Percentiles rank a stretch among this genome's conserved stretches.
phyloP scores from a whole-genome alignment of 2,888 invertebrate species.

The Mystacides longicornis region DNA sequence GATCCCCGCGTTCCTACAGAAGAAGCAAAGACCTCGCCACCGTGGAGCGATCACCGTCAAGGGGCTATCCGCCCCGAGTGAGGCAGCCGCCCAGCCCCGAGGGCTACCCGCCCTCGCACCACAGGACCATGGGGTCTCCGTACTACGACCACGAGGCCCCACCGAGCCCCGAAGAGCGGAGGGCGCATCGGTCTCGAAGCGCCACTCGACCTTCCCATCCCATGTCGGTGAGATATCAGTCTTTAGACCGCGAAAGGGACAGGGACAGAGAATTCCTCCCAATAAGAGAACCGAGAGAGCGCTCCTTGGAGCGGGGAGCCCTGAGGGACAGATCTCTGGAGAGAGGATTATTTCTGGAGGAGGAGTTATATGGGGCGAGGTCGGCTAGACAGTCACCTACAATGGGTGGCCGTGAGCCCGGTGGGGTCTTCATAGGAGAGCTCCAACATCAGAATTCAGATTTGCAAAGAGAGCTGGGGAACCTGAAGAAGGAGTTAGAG shows the following conservation, averaged over 20 bases:
- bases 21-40: slow-evolving; percentile 69
- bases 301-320: slow-evolving; percentile 55
- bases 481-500: slow-evolving; percentile 89
- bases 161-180: slow-evolving; percentile 79
- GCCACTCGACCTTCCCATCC: slow-evolving; percentile 62
- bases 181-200: slow-evolving; percentile 74
- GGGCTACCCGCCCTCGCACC: slow-evolving; percentile 40
- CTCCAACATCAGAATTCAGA: slow-evolving; percentile 92
- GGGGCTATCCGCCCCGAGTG: slow-evolving; percentile 64
- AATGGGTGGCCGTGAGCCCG: slow-evolving; percentile 43
- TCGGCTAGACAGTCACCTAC: slow-evolving; percentile 66
- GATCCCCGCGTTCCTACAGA: slow-evolving; percentile 44
- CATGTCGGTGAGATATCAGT: slow-evolving; percentile 52
- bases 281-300: slow-evolving; percentile 66
- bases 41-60: slow-evolving; percentile 83
- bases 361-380: slow-evolving; percentile 57
- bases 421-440: slow-evolving; percentile 70
- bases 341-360: slow-evolving; percentile 61
- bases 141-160: slow-evolving; percentile 75
- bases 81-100: slow-evolving; percentile 44
- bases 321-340: slow-evolving; percentile 59
- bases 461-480: slow-evolving; percentile 84
- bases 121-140: slow-evolving; percentile 54
- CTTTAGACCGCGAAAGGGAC: slow-evolving; percentile 63
- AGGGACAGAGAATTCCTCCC: slow-evolving; percentile 84